Base-by-base conservation (phyloP, 2,797 vertebrate species). In the Gymnocypris eckloni region DNA sequence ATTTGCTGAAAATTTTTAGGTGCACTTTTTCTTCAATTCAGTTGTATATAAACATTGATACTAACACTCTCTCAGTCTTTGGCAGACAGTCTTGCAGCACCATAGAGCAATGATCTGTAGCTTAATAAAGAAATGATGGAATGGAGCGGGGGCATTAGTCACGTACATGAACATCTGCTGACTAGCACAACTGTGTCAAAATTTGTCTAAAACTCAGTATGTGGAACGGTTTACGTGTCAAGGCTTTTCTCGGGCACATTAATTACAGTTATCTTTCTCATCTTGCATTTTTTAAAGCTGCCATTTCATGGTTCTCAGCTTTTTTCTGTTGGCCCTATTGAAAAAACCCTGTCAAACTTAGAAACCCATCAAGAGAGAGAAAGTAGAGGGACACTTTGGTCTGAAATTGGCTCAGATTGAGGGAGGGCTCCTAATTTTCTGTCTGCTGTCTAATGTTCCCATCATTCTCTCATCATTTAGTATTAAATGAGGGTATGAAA, bases 221-320 rank as follows among this genome's bases (percentile, higher is more conserved):
- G 28, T 77, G 76, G 11, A 79, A 64, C 20, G 1, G n/a, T 52
- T 50, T 22, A 76, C 1, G n/a, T 39, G 15, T 67, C 22, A 16
- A 78, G 20, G 6, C 41, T 59, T 78, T 76, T 86, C 43, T 52
- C 33, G 10, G 64, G 37, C 77, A 71, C 82, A 77, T 84, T 84
- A 84, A 84, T 84, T 84, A 84, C 28, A 80, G 45, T 81, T 88
- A 88, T 86, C 80, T 75, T 70, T 61, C 20, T 54, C 33, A 72
- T 81, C 52, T 67, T 33, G 6, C 84, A 7, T 77, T 83, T 71
- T 77, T 50, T 16, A 52, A 73, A 83, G 56, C 22, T 73, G 69
- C 37, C 43, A 88, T 88, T 86, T 86, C 83, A 78, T 75, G 87
- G 79, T 71, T 79, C 56, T 66, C 75, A 59, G 8, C 33, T 75